These are phyloP conservation scores for Poeciliopsis presidionis DNA, from an alignment of 2,797 vertebrate species.

Conservation along the genomic window DNA sequence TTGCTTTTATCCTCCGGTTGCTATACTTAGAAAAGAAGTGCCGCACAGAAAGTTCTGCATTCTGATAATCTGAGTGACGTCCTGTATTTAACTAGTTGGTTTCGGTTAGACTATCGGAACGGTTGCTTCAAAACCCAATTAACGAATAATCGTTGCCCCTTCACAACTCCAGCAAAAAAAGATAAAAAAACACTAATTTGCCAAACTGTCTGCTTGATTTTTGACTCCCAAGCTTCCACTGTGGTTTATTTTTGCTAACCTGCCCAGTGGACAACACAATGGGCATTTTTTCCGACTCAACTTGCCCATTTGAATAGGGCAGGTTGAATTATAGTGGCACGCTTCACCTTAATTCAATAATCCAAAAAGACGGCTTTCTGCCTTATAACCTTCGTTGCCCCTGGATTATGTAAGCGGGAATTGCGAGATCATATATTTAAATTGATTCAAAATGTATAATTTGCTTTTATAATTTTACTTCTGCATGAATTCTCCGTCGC, in stretches of 20 bases:
- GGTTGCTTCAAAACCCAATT: background rate
- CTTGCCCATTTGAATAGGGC: too few species aligned
- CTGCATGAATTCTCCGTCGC: background rate
- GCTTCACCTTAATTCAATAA: background rate
- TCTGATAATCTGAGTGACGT: background rate
- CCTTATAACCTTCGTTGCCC: background rate
- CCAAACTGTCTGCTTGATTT: background rate
- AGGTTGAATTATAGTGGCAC: background rate
- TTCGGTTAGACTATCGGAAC: background rate
- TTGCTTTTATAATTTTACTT: background rate
- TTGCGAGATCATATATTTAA: background rate
- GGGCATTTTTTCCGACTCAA: too few species aligned
- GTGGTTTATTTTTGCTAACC: background rate
- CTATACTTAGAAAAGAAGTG: slow-evolving; percentile 25
- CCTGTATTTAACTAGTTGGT: background rate
- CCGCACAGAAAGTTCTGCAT: background rate
- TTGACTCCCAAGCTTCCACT: background rate
- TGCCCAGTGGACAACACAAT: background rate
- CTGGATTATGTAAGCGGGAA: background rate
- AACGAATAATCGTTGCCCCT: background rate
- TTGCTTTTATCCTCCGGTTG: slow-evolving; percentile 23
- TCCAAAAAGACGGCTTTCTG: background rate
- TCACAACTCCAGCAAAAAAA: background rate
- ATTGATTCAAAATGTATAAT: background rate
- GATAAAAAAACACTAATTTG: background rate